Conservation (phyloP, 2,113 vertebrate species). For the Illadopsis cleaveri region DNA sequence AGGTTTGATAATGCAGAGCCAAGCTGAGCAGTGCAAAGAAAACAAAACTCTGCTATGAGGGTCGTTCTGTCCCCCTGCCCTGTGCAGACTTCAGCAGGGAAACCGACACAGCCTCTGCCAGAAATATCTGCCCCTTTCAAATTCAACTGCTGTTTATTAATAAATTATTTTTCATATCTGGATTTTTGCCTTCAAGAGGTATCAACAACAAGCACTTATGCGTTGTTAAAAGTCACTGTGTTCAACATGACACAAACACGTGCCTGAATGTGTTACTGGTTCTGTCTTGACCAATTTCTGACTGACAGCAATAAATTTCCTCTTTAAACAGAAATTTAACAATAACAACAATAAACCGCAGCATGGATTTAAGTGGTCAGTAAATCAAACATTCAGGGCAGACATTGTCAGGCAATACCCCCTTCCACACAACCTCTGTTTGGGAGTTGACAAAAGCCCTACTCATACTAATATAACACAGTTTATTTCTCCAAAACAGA, state of each 20-base stretch:
- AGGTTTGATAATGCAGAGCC: neutral
- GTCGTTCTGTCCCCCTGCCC: neutral
- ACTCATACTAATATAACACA: neutral
- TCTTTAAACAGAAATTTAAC: neutral
- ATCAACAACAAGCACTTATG: neutral
- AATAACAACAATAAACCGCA: neutral
- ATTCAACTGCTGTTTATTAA: neutral
- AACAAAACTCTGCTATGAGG: neutral
- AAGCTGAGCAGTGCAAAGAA: neutral
- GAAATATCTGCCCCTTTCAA: neutral
- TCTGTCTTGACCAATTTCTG: neutral
- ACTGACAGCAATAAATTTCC: neutral
- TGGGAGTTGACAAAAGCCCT: neutral
- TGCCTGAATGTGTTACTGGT: neutral
- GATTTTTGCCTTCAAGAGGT: neutral
- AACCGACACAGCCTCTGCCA: rapidly evolving
- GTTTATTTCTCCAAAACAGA: neutral
- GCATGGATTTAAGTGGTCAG: neutral
- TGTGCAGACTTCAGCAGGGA: neutral
- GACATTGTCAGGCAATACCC: neutral
- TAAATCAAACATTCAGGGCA: neutral
- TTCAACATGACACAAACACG: rapidly evolving
- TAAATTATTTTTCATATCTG: neutral
- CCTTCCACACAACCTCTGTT: neutral
- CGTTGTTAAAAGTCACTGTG: neutral